Evolutionary conservation across 2,888 invertebrate species (phyloP), one percentile per base, ranked within the genome.

Genomic region (Dascillus cervinus): DNA sequence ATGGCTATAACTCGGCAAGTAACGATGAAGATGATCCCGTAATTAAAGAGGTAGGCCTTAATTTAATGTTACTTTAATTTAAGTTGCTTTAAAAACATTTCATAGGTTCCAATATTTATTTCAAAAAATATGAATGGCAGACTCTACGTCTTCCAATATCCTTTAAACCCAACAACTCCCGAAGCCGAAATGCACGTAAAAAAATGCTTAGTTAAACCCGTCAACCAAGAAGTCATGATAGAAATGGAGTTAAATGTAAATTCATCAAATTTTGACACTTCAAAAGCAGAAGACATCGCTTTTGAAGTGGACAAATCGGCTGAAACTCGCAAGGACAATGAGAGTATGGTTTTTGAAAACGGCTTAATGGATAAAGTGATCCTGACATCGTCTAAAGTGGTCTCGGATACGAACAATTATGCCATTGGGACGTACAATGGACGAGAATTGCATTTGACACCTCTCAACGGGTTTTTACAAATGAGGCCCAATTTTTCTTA

Each of bases 251-350:
- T 94, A 26, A 79, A 91, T 51, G 77, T 79, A 0, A 69, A 76
- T 14, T 82, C 82, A 32, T 67, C 73, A 6, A 82, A 79, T 57
- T 94, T 87, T 60, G 85, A 88, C 57, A 55, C 67, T 1, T 81
- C 79, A 44, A 85, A 84, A 64, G 92, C 89, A 13, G 87, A 91
- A 60, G 81, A 86, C 54, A 82, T 92, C 37, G 91, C 89, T 0
- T 59, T 82, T 3, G 85, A 85, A 53, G 82, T 85, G 2, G 87
- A 90, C 64, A 85, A 84, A 11, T 62, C 66, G 50, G 52, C 50
- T 6, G 62, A 64, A 6, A n/a, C n/a, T n/a, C n/a, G n/a, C n/a
- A 70, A 58, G 53, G 76, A 62, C 39, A n/a, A n/a, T n/a, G n/a
- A n/a, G n/a, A n/a, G n/a, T n/a, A 66, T 69, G 6, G 74, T 74